Evolutionary conservation across 2,888 invertebrate genomes (phyloP).

Genomic region (Tenthredo livida): DNA sequence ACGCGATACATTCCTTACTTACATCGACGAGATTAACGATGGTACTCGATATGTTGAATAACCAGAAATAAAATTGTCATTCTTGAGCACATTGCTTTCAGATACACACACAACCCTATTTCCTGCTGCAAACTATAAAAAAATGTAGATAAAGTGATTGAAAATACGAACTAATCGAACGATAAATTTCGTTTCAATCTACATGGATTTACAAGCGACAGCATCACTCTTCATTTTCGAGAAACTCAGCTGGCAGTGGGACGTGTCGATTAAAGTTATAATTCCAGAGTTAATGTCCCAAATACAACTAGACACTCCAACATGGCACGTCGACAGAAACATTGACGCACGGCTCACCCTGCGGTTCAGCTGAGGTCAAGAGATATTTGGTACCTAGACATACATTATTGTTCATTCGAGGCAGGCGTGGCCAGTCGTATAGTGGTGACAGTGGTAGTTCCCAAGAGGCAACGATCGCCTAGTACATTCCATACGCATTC

Average conservation of each 20-base stretch:
- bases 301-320: neutral
- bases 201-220: neutral
- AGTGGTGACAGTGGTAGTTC: constrained; percentile 34
- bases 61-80: constrained; percentile 16
- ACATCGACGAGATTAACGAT: neutral
- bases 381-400: constrained; percentile 1
- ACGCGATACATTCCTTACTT: constrained; percentile 38
- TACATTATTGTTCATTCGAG: constrained; percentile 27
- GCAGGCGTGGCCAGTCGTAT: constrained; percentile 31
- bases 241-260: neutral
- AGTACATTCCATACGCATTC: constrained; percentile 49
- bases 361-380: constrained; percentile 29
- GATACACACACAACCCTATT: neutral
- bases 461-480: constrained; percentile 45
- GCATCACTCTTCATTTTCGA: neutral
- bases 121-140: neutral
- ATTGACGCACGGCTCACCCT: constrained; percentile 6
- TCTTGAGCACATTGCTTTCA: neutral
- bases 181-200: neutral
- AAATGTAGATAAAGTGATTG: neutral
- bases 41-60: constrained; percentile 2
- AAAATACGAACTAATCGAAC: neutral
- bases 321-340: neutral
- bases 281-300: neutral
- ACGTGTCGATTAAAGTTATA: neutral